Base-by-base conservation (phyloP, 2,888 invertebrate species). In the Drosophila pegasa region DNA sequence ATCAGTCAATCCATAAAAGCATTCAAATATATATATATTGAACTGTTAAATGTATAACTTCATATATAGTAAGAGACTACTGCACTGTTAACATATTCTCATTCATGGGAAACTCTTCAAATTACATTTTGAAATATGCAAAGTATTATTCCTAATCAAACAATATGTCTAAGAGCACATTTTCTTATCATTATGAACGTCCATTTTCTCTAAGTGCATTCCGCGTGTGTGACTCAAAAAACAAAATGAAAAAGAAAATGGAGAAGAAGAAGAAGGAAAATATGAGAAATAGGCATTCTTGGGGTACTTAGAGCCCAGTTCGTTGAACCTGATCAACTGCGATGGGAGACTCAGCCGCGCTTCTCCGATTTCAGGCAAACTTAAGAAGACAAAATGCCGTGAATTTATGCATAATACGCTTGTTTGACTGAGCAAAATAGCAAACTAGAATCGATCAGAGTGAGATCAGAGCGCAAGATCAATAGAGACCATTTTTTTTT, bases 391-490 rank as follows among this genome's bases (percentile, higher is more conserved):
- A 67, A 73, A 80, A 78, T 58, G 55, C 76, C 59, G 61, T 58
- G 59, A 76, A 81, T 67, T 71, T 88, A 86, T 83, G 74, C 83
- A 82, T 85, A 87, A 57, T 65, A 66, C 43, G 68, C 43, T 56
- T 48, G 73, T 70, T 75, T 57, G 69, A 63, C 59, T 41, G 57
- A 60, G 22, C 71, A 75, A 71, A 78, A n/a, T n/a, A 63, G 35
- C 38, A n/a, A 22, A 22, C 60, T 35, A 56, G 66, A 76, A 76
- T 87, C 86, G 82, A 87, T 85, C 82, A 81, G 73, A 72, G 58
- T 22, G 65, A 48, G 63, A 63, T 63, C 63, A 51, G 29, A 51
- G 16, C 64, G 5, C 20, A 14, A 35, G 55, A 57, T 67, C 78
- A 52, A 55, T 51, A 48, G 56, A 27, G 35, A 27, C 43, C 12